phyloP scores from a whole-genome alignment of 2,113 vertebrate species.

The Pitta sordida region DNA sequence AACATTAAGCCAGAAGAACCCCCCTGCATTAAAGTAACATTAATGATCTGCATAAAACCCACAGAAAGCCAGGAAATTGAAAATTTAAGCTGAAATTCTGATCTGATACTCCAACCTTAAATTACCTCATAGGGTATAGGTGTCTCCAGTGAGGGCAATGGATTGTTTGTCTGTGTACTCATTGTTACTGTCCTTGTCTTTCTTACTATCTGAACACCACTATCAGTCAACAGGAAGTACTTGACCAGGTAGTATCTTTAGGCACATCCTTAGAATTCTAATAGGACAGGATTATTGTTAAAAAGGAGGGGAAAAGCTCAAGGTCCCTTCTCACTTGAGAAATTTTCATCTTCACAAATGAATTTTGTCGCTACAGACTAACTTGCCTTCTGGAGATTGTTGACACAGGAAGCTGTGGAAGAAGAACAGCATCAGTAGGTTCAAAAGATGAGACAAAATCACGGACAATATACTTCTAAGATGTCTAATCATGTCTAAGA shows the following conservation, averaged over 20 bases:
- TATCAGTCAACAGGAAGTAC: not conserved
- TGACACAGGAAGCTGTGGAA: not conserved
- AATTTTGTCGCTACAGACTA: not conserved
- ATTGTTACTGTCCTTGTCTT: not conserved
- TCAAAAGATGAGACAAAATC: not conserved
- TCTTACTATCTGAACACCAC: not conserved
- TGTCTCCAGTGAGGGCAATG: not conserved
- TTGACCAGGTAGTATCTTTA: not conserved
- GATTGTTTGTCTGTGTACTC: not conserved
- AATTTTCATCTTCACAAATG: not conserved
- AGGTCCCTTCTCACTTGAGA: not conserved
- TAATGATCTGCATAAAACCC: conserved; percentile 68
- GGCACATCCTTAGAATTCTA: not conserved
- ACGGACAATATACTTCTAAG: not conserved
- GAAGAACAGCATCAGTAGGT: not conserved
- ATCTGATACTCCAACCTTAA: conserved; percentile 50
- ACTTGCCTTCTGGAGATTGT: not conserved
- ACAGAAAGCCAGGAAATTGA: conserved; percentile 74
- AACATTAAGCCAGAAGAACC: conserved; percentile 77
- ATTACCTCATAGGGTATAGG: conserved; percentile 9
- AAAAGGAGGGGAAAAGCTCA: not conserved
- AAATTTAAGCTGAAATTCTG: conserved; percentile 66
- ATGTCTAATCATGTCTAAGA: no score
- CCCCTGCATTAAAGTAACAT: conserved; percentile 68
- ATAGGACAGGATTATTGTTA: not conserved